These are phyloP conservation scores for Phrynocephalus versicolor DNA, from an alignment of 2,113 vertebrate genomes.

Conservation along the genomic window DNA sequence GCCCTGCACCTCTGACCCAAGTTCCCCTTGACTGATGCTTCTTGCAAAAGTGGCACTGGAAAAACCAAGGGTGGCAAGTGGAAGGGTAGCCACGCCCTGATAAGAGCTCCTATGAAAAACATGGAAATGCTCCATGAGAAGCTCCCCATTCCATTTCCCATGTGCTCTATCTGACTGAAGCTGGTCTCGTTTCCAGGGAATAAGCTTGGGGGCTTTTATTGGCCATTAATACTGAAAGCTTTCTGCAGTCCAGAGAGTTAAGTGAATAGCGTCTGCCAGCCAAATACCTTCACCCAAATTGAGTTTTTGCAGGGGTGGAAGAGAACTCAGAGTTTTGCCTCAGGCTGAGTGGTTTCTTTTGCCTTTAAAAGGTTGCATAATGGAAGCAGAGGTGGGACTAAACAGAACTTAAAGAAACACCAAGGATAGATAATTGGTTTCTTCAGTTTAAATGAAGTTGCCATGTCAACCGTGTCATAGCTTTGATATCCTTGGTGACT, in stretches of 20 bases:
- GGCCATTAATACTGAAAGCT: conserved; percentile 41
- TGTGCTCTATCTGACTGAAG: background rate
- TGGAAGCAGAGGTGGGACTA: conserved; percentile 17
- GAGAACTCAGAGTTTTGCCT: background rate
- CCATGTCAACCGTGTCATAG: background rate
- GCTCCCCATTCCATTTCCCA: background rate
- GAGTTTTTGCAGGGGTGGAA: conserved; percentile 43
- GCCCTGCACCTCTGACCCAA: conserved; percentile 65
- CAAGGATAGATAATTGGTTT: background rate
- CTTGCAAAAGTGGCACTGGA: conserved; percentile 73
- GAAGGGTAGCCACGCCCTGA: conserved; percentile 62
- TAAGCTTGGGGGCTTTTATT: conserved; percentile 48
- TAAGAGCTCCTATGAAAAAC: conserved; percentile 33
- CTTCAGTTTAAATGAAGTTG: background rate
- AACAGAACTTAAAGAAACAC: background rate
- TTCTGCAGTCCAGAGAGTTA: conserved; percentile 49
- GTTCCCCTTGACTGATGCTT: conserved; percentile 40
- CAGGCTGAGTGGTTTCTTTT: conserved; percentile 17
- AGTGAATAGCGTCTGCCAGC: conserved; percentile 36
- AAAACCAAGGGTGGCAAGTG: conserved; percentile 52
- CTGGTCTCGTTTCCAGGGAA: conserved; percentile 34
- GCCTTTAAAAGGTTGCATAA: conserved; percentile 32
- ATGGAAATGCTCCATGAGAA: conserved; percentile 15
- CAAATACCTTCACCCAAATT: conserved; percentile 5
- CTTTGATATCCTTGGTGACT: background rate